Conservation (phyloP, 2,113 vertebrate species). For the Sus scrofa region T2T-Sscrofa CM000816.6:14621501-14622000, state of each 20-base stretch:
- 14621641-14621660: neutral
- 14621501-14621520: too few relatives aligned
- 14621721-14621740: constrained; percentile 26
- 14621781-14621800: neutral
- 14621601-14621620: neutral
- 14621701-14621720: neutral
- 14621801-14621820: neutral
- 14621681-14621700: neutral
- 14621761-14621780: neutral
- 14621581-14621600: neutral
- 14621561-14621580: too few relatives aligned
- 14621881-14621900: neutral
- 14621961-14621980: neutral
- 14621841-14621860: neutral
- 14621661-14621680: neutral
- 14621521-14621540: too few relatives aligned
- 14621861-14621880: neutral
- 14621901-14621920: neutral
- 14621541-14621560: too few relatives aligned
- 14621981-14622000: neutral
- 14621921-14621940: neutral
- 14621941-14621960: rapidly evolving
- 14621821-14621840: neutral
- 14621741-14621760: neutral
- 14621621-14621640: neutral